Conservation (phyloP, 2,113 vertebrate species). For the Clarias magur region DNA sequence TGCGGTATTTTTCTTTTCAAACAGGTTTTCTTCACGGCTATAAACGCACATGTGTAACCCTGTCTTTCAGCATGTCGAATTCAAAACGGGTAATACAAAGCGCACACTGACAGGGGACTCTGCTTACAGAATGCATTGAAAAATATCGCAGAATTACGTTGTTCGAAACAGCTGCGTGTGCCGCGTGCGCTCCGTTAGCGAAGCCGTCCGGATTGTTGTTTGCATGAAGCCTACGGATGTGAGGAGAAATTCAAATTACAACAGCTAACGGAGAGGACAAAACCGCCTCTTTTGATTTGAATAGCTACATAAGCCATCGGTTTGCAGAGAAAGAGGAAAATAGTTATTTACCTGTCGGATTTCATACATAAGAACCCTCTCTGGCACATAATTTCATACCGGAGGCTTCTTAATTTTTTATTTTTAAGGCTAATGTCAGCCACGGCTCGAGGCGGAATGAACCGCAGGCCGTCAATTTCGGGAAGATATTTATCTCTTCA, state of each 20-base stretch:
- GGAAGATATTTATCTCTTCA: slow-evolving; percentile 64
- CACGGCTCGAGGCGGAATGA: slow-evolving; percentile 63
- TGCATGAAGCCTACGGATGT: slow-evolving; percentile 64
- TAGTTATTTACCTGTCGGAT: slow-evolving; percentile 55
- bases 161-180: slow-evolving; percentile 54
- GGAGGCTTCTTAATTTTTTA: slow-evolving; percentile 41
- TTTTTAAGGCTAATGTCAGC: slow-evolving; percentile 41
- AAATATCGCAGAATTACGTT: slow-evolving; percentile 62
- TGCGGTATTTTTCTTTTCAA: slow-evolving; percentile 59
- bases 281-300: slow-evolving; percentile 66
- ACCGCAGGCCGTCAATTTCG: slow-evolving; percentile 74
- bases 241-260: slow-evolving; percentile 71
- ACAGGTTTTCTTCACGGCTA: slow-evolving; percentile 69
- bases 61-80: slow-evolving; percentile 62
- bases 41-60: slow-evolving; percentile 70
- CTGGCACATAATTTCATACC: slow-evolving; percentile 49
- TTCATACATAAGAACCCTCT: not conserved
- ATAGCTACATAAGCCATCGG: slow-evolving; percentile 42
- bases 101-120: slow-evolving; percentile 69
- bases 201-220: slow-evolving; percentile 57
- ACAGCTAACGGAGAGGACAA: slow-evolving; percentile 51
- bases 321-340: slow-evolving; percentile 58
- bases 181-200: slow-evolving; percentile 31
- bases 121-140: slow-evolving; percentile 61
- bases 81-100: slow-evolving; percentile 68